Evolutionary conservation across 2,888 invertebrate species (phyloP), one percentile per base, ranked within the genome.

Genomic region (Coleophora deauratella): DNA sequence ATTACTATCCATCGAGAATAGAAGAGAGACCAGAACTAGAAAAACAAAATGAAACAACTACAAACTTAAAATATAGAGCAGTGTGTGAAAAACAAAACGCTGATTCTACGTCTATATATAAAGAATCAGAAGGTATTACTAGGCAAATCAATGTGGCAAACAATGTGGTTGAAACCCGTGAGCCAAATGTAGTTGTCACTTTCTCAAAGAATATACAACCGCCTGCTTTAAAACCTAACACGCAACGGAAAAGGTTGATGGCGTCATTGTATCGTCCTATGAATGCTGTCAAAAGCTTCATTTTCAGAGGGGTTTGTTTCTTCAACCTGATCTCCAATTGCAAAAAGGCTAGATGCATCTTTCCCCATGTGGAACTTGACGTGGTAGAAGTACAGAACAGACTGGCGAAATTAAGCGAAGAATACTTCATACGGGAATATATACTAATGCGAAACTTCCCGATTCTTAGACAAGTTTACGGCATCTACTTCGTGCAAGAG

Each of bases 11-110:
- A 1, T 60, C 72, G 1, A 69, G 59, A 47, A 66, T 70, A 31
- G 12, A 33, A 3, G 12, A 41, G 39, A 33, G 27, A 35, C 13
- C n/a, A 11, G n/a, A 13, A 27, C 42, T 9, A n/a, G n/a, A n/a
- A n/a, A n/a, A n/a, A n/a, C n/a, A n/a, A n/a, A n/a, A n/a, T n/a
- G n/a, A n/a, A n/a, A n/a, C n/a, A n/a, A n/a, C n/a, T n/a, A n/a
- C n/a, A 51, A 47, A 31, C 14, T 40, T 1, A 52, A 47, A 44
- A 47, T 42, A 11, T 42, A 43, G 43, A 21, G 49, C 38, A 1
- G 43, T 69, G 33, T 72, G 72, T 34, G 71, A 75, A 45, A 76
- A 73, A 51, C 71, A 74, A 47, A 74, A 62, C 38, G 74, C 74
- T 0, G 75, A 75, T 54, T 74, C 77, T 2, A 76, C 77, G 2